Percentiles rank a stretch among this genome's conserved stretches.
These are phyloP conservation scores for Regulus satrapa DNA, from an alignment of 2,113 vertebrate genomes.

Conservation along the genomic window DNA sequence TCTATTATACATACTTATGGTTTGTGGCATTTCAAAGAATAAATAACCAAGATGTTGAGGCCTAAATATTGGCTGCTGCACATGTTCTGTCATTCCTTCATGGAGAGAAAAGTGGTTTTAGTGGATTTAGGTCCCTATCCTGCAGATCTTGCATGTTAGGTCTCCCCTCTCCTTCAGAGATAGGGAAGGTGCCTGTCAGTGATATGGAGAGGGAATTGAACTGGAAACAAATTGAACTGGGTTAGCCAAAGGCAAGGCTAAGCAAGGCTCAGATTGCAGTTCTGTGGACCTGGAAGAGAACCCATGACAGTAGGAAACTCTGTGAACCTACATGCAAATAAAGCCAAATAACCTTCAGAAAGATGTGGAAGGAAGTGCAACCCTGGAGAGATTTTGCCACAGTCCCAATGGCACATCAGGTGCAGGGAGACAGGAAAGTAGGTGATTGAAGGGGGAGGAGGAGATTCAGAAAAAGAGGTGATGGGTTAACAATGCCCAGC, in stretches of 20 bases:
- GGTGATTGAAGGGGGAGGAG: background rate
- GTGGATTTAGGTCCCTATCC: background rate
- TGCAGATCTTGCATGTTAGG: background rate
- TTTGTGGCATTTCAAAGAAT: slow-evolving; percentile 69
- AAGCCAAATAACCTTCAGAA: background rate
- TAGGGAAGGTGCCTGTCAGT: background rate
- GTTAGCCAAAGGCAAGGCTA: background rate
- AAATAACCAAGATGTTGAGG: slow-evolving; percentile 70
- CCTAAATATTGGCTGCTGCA: slow-evolving; percentile 71
- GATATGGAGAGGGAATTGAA: background rate
- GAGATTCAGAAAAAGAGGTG: background rate
- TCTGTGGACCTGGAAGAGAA: background rate
- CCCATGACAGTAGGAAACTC: background rate
- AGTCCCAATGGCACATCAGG: background rate
- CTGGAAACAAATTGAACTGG: background rate
- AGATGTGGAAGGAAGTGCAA: background rate
- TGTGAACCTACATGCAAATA: accelerated
- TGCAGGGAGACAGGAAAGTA: background rate
- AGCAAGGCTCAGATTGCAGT: background rate
- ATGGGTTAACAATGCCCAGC: background rate
- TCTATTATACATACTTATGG: slow-evolving; percentile 69
- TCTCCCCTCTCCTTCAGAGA: background rate
- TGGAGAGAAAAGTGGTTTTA: background rate
- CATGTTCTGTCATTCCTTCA: slow-evolving; percentile 58
- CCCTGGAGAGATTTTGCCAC: background rate